phyloP scores from a whole-genome alignment of 2,113 vertebrate species.

The Rynchops niger region DNA sequence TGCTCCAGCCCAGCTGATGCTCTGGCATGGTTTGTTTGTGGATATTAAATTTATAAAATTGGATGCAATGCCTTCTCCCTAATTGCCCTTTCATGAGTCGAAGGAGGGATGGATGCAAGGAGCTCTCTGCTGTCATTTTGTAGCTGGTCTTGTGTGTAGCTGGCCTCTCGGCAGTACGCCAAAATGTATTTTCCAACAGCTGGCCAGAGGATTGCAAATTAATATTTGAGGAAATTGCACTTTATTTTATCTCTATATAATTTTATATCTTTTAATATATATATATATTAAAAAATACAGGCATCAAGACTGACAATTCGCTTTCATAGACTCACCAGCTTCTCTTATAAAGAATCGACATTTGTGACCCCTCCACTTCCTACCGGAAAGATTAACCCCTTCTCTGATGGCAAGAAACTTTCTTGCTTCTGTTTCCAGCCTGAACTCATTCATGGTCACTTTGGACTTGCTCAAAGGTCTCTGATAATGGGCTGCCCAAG shows the following conservation, averaged over 20 bases:
- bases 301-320: not conserved
- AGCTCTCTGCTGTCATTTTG: not conserved
- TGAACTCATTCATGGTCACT: not conserved
- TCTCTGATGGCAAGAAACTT: not conserved
- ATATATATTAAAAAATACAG: not conserved
- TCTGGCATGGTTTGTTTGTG: slow-evolving; percentile 9
- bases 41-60: slow-evolving; percentile 30
- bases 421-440: not conserved
- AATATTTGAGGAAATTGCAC: not conserved
- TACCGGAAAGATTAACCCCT: not conserved
- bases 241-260: not conserved
- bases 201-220: not conserved
- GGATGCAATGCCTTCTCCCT: slow-evolving; percentile 3
- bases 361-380: not conserved
- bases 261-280: not conserved
- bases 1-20: slow-evolving; percentile 53
- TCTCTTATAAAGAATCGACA: not conserved
- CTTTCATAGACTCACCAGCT: not conserved
- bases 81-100: not conserved
- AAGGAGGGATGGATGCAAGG: not conserved
- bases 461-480: not conserved
- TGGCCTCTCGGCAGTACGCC: not conserved
- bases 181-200: not conserved
- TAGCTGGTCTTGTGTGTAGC: not conserved
- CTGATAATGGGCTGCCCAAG: not conserved